These are phyloP conservation scores for Pogonus chalceus DNA, from an alignment of 1,140 invertebrate genomes.

Conservation along the genomic window DNA sequence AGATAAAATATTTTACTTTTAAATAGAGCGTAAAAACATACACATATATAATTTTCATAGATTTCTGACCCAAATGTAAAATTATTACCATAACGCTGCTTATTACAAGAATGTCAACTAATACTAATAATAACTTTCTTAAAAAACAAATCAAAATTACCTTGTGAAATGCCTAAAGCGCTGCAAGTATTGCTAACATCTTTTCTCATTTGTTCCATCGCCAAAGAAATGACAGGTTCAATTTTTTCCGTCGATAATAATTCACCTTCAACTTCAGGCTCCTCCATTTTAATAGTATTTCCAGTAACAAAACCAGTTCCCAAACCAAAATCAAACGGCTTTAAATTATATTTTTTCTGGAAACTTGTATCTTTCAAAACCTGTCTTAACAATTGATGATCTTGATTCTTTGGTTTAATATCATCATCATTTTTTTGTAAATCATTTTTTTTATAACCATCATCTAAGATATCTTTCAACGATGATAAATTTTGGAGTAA, in stretches of 20 bases:
- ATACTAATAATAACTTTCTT: no score
- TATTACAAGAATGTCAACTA: no score
- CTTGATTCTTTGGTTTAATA: constrained; percentile 36
- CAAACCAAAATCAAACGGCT: constrained; percentile 56
- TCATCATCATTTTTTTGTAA: constrained; percentile 18
- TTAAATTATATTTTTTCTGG: constrained; percentile 69
- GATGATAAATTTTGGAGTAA: constrained; percentile 33
- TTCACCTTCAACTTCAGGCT: constrained; percentile 37
- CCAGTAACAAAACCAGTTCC: constrained; percentile 44
- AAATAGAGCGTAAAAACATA: not conserved
- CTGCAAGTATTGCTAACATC: constrained; percentile 77
- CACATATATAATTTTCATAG: not conserved
- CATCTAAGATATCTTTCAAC: constrained; percentile 25
- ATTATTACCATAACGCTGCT: no score
- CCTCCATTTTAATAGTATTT: constrained; percentile 46
- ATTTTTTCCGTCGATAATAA: constrained; percentile 59
- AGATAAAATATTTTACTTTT: not conserved
- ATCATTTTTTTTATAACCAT: constrained; percentile 18
- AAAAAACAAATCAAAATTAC: constrained; percentile 50
- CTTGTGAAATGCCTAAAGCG: constrained; percentile 73
- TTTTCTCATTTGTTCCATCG: constrained; percentile 73
- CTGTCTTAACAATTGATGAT: constrained; percentile 69
- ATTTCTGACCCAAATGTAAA: no score
- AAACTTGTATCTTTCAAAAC: constrained; percentile 73
- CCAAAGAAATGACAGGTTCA: constrained; percentile 72